Evolutionary conservation across 2,113 vertebrate species (phyloP).

Genomic region (Callocephalon fimbriatum): DNA sequence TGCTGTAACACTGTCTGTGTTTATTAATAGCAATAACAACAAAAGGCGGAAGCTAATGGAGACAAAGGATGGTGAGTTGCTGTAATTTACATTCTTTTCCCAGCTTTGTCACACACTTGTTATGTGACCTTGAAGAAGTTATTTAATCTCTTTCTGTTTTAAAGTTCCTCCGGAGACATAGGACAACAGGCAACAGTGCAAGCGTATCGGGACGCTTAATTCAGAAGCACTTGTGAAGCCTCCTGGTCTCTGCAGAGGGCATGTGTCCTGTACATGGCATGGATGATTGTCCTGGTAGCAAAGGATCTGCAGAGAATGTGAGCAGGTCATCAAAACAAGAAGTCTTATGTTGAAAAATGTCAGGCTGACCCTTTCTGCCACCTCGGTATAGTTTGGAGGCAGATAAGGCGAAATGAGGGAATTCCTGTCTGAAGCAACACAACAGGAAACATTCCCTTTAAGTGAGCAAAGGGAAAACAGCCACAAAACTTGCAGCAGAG

Average conservation of each 20-base stretch:
- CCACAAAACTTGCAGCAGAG: neutral
- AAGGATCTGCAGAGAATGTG: accelerated
- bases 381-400: neutral
- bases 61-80: constrained; percentile 8
- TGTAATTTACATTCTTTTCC: constrained; percentile 22
- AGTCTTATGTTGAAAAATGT: neutral
- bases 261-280: accelerated
- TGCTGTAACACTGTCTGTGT: neutral
- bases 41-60: constrained; percentile 46
- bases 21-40: constrained; percentile 34
- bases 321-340: constrained; percentile 24
- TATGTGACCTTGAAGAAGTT: constrained; percentile 32
- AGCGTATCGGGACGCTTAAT: neutral
- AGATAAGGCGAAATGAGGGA: neutral
- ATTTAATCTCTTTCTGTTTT: constrained; percentile 32
- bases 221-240: neutral
- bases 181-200: neutral
- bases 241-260: accelerated
- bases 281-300: neutral
- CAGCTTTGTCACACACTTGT: constrained; percentile 28
- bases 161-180: neutral
- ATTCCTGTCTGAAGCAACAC: constrained; percentile 30
- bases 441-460: neutral
- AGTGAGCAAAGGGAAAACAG: neutral
- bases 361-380: neutral